Conservation (phyloP, 2,888 invertebrate genomes). For the Scotopteryx bipunctaria region DNA sequence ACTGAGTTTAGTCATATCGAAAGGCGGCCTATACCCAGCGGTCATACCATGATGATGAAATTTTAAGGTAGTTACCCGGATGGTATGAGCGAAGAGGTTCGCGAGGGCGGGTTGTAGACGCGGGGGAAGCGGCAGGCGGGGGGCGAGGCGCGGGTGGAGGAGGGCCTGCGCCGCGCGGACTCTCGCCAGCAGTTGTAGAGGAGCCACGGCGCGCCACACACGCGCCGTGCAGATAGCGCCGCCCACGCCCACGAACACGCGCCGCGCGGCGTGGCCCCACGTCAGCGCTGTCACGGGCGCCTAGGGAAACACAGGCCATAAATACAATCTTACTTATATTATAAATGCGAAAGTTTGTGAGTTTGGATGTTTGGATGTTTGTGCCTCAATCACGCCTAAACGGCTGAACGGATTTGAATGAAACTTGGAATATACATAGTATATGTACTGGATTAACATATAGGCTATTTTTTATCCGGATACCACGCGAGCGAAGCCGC, state of each 20-base stretch:
- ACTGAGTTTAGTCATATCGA: no score
- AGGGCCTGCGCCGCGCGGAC: conserved; percentile 90
- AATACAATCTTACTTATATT: not conserved
- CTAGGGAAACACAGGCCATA: conserved; percentile 59
- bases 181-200: conserved; percentile 94
- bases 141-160: conserved; percentile 88
- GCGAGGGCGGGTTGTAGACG: conserved; percentile 92
- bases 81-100: conserved; percentile 95
- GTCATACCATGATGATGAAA: no score
- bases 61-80: conserved; percentile 86
- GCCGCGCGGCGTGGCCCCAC: conserved; percentile 99
- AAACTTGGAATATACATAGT: no score
- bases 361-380: no score
- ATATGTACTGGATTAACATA: no score
- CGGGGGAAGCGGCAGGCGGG: conserved; percentile 93
- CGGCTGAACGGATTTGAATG: no score
- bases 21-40: no score
- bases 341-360: no score
- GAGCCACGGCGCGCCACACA: conserved; percentile 94
- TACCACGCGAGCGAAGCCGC: no score
- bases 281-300: conserved; percentile 95
- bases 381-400: no score
- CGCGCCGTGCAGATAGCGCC: conserved; percentile 96
- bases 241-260: conserved; percentile 93
- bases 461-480: no score